Evolutionary conservation across 1,140 invertebrate species (phyloP).

Genomic region (Ceratina australensis): DNA sequence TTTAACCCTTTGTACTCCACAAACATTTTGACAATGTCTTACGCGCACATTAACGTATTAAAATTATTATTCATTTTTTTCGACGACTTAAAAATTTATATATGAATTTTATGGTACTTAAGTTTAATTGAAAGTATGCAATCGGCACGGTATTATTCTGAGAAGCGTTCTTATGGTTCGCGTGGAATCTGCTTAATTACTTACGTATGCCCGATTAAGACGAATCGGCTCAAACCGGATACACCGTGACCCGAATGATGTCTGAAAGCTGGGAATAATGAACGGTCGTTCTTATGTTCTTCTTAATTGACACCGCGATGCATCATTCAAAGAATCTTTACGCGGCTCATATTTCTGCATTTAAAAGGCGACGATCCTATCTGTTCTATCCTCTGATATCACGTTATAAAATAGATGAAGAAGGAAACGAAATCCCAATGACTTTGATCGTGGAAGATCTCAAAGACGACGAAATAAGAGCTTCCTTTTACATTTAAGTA

Average conservation of each 20-base stretch:
- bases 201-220: not conserved
- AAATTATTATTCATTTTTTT: no score
- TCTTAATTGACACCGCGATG: not conserved
- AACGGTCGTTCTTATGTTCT: constrained; percentile 1
- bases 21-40: no score
- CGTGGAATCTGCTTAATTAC: constrained; percentile 1
- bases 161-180: not conserved
- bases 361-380: no score
- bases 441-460: not conserved
- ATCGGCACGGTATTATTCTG: not conserved
- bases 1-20: no score
- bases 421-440: not conserved
- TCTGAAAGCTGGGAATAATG: constrained; percentile 1
- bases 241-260: not conserved
- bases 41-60: no score
- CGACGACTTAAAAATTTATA: no score
- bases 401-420: no score
- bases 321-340: not conserved
- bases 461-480: no score
- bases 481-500: no score
- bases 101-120: no score
- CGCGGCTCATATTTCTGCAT: not conserved
- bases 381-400: no score
- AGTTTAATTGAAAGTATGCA: no score
- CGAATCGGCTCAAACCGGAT: constrained; percentile 13